phyloP scores from a whole-genome alignment of 2,888 invertebrate species.

The Euplagia quadripunctaria region DNA sequence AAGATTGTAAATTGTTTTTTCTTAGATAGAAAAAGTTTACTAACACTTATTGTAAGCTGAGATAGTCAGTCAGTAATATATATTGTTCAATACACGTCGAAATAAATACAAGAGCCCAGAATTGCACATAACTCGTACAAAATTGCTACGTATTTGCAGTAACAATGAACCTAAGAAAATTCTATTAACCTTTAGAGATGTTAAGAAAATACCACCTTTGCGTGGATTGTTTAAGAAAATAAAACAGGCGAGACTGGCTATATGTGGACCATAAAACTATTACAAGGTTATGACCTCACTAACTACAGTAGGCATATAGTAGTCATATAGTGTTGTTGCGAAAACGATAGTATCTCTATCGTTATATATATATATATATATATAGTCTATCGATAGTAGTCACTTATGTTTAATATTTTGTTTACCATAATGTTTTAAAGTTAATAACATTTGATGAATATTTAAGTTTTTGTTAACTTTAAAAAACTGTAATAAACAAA shows the following conservation, averaged over 20 bases:
- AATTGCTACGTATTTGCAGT: constrained; percentile 25
- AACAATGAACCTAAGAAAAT: constrained; percentile 33
- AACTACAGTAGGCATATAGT: not conserved
- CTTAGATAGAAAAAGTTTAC: not conserved
- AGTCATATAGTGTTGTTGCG: not conserved
- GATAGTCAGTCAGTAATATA: constrained; percentile 11
- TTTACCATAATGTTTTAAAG: no score
- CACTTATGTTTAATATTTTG: no score
- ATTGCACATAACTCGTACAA: constrained; percentile 26
- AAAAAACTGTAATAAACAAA: no score
- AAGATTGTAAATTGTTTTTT: not conserved
- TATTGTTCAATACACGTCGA: constrained; percentile 26
- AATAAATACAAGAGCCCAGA: constrained; percentile 25
- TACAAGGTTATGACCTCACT: constrained; percentile 33
- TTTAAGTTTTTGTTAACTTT: no score
- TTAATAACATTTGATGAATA: no score
- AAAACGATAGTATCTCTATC: no score
- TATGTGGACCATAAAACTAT: constrained; percentile 32
- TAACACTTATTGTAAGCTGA: constrained; percentile 10
- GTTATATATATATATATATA: no score
- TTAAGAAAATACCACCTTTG: constrained; percentile 33
- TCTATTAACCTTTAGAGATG: constrained; percentile 34
- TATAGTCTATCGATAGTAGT: no score
- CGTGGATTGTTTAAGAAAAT: constrained; percentile 26
- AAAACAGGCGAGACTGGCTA: constrained; percentile 39